These are phyloP conservation scores for Ridgeia piscesae DNA, from an alignment of 1,140 invertebrate genomes.

Conservation along the genomic window DNA sequence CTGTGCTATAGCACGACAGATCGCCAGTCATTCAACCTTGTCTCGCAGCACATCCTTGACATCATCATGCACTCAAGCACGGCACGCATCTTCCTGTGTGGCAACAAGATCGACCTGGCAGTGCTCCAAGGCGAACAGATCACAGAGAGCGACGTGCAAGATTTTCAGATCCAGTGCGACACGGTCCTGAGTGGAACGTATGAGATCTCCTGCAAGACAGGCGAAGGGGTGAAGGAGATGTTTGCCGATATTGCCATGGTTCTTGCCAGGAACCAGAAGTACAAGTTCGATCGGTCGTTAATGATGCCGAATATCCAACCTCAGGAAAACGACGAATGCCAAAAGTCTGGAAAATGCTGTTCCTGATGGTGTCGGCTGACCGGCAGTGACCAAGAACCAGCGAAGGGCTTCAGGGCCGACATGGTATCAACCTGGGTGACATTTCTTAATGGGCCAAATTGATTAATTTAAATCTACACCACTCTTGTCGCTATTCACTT, in stretches of 20 bases:
- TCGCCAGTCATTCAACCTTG: conserved; percentile 83
- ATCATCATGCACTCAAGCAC: conserved; percentile 90
- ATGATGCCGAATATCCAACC: background rate
- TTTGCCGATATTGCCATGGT: conserved; percentile 78
- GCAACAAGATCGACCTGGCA: conserved; percentile 79
- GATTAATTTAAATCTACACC: too few relatives aligned
- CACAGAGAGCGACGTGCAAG: conserved; percentile 83
- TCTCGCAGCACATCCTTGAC: conserved; percentile 86
- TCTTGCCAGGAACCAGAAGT: conserved; percentile 38
- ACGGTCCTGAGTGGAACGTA: conserved; percentile 85
- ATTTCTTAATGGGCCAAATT: too few relatives aligned
- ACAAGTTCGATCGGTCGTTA: background rate
- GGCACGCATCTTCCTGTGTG: conserved; percentile 89
- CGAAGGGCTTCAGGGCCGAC: too few relatives aligned
- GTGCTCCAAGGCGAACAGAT: conserved; percentile 25
- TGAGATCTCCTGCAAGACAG: conserved; percentile 88
- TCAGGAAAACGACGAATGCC: background rate
- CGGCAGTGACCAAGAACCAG: background rate
- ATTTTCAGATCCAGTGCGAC: conserved; percentile 90
- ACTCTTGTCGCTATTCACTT: too few relatives aligned
- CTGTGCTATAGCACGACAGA: conserved; percentile 86
- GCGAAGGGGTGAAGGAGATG: conserved; percentile 86
- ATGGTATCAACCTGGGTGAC: too few relatives aligned
- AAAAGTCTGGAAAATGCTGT: background rate
- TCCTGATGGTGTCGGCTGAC: background rate